Evolutionary conservation across 2,797 vertebrate species (phyloP).

Genomic region (Sebastes cheni): DNA sequence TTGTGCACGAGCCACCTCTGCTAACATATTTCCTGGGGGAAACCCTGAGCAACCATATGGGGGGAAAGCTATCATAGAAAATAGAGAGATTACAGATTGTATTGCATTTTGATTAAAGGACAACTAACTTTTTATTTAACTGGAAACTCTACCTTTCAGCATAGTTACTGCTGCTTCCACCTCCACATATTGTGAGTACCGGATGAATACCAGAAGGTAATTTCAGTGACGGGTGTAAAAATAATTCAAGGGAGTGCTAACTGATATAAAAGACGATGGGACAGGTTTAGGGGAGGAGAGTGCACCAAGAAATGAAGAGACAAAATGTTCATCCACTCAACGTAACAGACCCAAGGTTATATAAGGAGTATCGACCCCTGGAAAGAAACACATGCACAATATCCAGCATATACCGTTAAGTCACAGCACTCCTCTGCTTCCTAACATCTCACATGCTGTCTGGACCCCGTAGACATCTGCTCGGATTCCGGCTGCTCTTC

Average conservation of each 20-base stretch:
- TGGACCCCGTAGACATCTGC: neutral
- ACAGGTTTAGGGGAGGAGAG: neutral
- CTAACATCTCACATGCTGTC: neutral
- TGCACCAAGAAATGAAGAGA: neutral
- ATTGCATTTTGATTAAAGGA: neutral
- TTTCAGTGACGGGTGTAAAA: neutral
- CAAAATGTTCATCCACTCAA: neutral
- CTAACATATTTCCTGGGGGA: neutral
- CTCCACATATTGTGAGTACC: neutral
- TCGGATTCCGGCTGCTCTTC: conserved; percentile 2
- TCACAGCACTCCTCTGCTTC: neutral
- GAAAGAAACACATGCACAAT: neutral
- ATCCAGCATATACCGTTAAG: neutral
- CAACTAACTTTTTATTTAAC: neutral
- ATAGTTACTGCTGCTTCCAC: neutral
- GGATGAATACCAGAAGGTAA: neutral
- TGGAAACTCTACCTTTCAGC: neutral
- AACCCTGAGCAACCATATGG: neutral
- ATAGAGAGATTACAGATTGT: neutral
- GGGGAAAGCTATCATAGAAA: neutral
- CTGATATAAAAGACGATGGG: neutral
- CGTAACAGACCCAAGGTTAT: neutral
- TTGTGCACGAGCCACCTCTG: neutral
- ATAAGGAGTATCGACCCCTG: neutral
- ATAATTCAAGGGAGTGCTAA: neutral